Evolutionary conservation across 2,113 vertebrate genomes (phyloP), one percentile per base, ranked within the genome.

Genomic region (Ceyx melanurus): DNA sequence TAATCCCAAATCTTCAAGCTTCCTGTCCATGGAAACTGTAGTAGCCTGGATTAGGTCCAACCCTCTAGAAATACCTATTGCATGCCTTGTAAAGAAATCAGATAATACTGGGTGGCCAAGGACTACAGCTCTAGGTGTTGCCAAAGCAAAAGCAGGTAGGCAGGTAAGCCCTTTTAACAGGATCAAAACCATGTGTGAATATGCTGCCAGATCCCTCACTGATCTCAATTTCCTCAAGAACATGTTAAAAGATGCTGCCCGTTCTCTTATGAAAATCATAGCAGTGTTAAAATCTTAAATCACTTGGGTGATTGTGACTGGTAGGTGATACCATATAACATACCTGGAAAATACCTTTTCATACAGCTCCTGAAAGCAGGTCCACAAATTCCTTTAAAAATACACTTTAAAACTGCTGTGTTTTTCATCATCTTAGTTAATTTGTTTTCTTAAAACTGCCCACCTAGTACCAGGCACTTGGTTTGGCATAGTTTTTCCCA

Each of bases 1-100:
- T 95, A 95, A 95, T 88, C 82, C 75, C 65, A 91, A 89, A 96
- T 56, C 77, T 97, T 94, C 78, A 93, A 83, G 37, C 58, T 93
- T 95, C 86, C 65, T 94, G 75, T 95, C 91, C 74, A 42, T 96
- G 94, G 86, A 95, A 97, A 91, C 90, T 91, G 88, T 92, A 94
- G 94, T 61, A 96, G 76, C 78, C 72, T 91, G 88, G 93, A 94
- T 51, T 92, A 87, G 84, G 48, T 91, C 85, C 86, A 77, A 5
- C n/a, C 54, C 96, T 80, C 77, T 64, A 94, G 87, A 93, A 96
- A 78, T 77, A 82, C 9, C 11, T 86, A 64, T 51, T 77, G 28
- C 68, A 12, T 62, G 25, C 74, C 79, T 93, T 80, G 54, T 68
- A 78, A 95, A 88, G 79, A 93, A 93, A 77, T 82, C 43, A 74